Percentiles rank a stretch among this genome's conserved stretches.
phyloP scores from a whole-genome alignment of 2,888 invertebrate species.

The Noctua janthe region DNA sequence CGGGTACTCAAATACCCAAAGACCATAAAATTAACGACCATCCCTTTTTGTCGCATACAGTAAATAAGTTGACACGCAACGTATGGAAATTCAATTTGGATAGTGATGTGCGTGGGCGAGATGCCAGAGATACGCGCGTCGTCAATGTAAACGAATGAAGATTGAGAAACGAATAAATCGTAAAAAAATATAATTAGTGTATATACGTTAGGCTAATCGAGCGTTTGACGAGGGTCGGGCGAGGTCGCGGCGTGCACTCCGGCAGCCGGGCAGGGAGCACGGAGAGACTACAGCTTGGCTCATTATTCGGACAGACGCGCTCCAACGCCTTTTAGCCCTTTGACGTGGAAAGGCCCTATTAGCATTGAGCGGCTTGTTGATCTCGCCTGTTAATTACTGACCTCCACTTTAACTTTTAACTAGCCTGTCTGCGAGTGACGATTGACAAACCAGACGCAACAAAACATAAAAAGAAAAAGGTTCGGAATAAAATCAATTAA shows the following conservation, averaged over 20 bases:
- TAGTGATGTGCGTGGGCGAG: conserved; percentile 77
- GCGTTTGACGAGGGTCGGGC: conserved; percentile 88
- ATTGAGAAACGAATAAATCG: conserved; percentile 76
- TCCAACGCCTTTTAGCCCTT: conserved; percentile 88
- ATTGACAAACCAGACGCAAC: conserved; percentile 70
- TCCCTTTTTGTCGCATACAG: conserved; percentile 73
- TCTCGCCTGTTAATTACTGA: conserved; percentile 88
- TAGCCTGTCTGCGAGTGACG: conserved; percentile 69
- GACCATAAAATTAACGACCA: conserved; percentile 75
- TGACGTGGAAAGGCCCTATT: conserved; percentile 89
- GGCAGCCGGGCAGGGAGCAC: conserved; percentile 74
- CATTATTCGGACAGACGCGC: conserved; percentile 89
- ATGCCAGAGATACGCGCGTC: conserved; percentile 78
- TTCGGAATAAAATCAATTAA: conserved; percentile 57
- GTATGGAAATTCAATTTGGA: conserved; percentile 81
- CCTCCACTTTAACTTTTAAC: conserved; percentile 82
- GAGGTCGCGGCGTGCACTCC: conserved; percentile 80
- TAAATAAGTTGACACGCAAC: conserved; percentile 76
- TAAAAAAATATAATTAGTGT: conserved; percentile 85
- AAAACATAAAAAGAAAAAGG: conserved; percentile 44
- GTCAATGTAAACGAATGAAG: conserved; percentile 73
- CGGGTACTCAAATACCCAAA: conserved; percentile 66
- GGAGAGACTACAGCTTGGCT: conserved; percentile 83
- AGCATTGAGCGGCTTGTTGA: conserved; percentile 88
- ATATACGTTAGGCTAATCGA: conserved; percentile 87